These are phyloP conservation scores for Erithacus rubecula DNA, from an alignment of 2,797 vertebrate genomes.

Conservation along the genomic window DNA sequence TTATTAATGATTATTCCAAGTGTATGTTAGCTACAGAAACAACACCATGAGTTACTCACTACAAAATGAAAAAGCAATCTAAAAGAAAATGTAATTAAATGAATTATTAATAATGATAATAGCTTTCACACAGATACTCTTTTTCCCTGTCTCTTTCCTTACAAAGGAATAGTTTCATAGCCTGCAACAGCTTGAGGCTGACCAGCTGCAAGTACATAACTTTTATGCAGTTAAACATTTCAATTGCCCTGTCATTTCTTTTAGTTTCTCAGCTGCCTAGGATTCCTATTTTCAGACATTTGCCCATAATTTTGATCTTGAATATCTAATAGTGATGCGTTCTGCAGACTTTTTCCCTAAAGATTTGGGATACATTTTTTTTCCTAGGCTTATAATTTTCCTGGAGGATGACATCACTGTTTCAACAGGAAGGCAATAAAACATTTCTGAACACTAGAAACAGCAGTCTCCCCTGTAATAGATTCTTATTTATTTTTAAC, in stretches of 20 bases:
- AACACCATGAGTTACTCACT: not conserved
- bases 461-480: constrained; percentile 56
- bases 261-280: not conserved
- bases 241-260: not conserved
- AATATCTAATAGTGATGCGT: not conserved
- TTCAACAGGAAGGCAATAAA: constrained; percentile 70
- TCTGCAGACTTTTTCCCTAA: not conserved
- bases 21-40: not conserved
- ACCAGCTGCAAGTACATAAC: not conserved
- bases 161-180: not conserved
- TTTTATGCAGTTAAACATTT: not conserved
- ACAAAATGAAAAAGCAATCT: constrained; percentile 1
- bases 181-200: not conserved
- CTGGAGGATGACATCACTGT: constrained; percentile 55
- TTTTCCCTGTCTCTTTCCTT: not conserved
- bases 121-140: not conserved
- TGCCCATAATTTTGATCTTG: not conserved
- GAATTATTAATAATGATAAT: constrained; percentile 1
- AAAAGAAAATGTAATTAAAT: not conserved
- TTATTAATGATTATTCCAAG: constrained; percentile 4
- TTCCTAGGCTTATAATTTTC: constrained; percentile 46
- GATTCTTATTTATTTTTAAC: constrained; percentile 77
- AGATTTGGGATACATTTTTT: not conserved
- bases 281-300: not conserved
- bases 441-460: constrained; percentile 62